phyloP scores from a whole-genome alignment of 2,797 vertebrate genomes.

The Sebastes itinus region DNA sequence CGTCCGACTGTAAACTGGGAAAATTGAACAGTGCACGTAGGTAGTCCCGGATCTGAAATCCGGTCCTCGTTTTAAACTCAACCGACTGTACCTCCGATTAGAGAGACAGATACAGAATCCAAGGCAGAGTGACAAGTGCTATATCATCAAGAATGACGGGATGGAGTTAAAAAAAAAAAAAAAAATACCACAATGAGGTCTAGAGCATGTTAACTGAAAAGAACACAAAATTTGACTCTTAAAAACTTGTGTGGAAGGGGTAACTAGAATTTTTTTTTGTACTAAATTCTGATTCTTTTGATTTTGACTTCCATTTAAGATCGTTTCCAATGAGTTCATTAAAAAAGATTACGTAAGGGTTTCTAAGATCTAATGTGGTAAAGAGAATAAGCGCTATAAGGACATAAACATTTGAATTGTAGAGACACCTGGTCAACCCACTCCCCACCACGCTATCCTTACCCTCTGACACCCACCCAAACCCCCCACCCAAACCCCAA shows the following conservation, averaged over 20 bases:
- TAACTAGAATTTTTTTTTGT: background rate
- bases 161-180: constrained; percentile 74
- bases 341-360: constrained; percentile 47
- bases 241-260: constrained; percentile 48
- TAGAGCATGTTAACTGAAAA: constrained; percentile 84
- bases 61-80: constrained; percentile 97
- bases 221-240: constrained; percentile 67
- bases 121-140: constrained; percentile 99
- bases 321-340: constrained; percentile 47
- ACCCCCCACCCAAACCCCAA: constrained; percentile 47
- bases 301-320: constrained; percentile 33
- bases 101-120: constrained; percentile 94
- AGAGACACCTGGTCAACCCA: constrained; percentile 61
- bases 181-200: constrained; percentile 73
- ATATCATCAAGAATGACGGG: constrained; percentile 90
- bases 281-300: constrained; percentile 37
- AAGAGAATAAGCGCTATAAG: constrained; percentile 64
- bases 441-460: constrained; percentile 32
- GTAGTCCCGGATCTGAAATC: constrained; percentile 94
- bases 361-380: constrained; percentile 58
- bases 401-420: constrained; percentile 69
- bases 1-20: constrained; percentile 98
- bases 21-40: constrained; percentile 98
- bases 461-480: constrained; percentile 35
- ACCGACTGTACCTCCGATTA: constrained; percentile 97